These are phyloP conservation scores for Amblyopsis rosae DNA, from an alignment of 2,113 vertebrate species.

Conservation along the genomic window DNA sequence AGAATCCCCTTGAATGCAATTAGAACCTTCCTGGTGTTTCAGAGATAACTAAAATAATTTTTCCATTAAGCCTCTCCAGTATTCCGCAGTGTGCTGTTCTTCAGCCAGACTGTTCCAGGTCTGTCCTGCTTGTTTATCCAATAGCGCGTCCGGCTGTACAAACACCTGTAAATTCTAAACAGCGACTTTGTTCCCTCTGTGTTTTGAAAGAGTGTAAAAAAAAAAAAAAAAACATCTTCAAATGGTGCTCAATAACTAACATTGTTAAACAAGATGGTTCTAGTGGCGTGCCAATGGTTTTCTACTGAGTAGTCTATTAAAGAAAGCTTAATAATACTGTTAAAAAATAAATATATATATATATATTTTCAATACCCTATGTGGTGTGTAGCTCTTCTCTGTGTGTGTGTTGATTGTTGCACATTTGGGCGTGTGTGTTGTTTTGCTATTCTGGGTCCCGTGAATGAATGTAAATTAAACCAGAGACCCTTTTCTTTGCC, in stretches of 20 bases:
- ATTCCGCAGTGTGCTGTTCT: neutral
- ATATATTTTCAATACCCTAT: constrained; percentile 12
- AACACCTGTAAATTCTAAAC: constrained; percentile 2
- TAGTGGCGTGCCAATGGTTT: constrained; percentile 26
- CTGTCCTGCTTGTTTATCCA: constrained; percentile 5
- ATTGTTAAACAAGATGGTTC: constrained; percentile 18
- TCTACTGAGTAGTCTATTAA: neutral
- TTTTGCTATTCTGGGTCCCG: constrained; percentile 42
- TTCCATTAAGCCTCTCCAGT: too few relatives aligned
- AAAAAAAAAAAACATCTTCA: constrained; percentile 53
- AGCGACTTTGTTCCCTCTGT: constrained; percentile 39
- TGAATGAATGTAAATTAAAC: constrained; percentile 69
- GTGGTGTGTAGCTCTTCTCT: constrained; percentile 28
- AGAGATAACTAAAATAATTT: too few relatives aligned
- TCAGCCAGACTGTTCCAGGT: constrained; percentile 1
- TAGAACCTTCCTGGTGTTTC: too few relatives aligned
- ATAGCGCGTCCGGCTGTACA: too few relatives aligned
- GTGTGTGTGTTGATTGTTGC: constrained; percentile 31
- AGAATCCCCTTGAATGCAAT: constrained; percentile 15
- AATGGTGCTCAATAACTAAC: constrained; percentile 71
- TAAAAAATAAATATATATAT: constrained; percentile 9
- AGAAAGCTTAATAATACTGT: constrained; percentile 30
- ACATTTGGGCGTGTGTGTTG: constrained; percentile 14
- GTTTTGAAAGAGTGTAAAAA: constrained; percentile 21
- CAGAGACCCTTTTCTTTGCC: constrained; percentile 47